Base-by-base conservation (phyloP, 1,140 invertebrate genomes). In the Dendroctonus valens region DNA sequence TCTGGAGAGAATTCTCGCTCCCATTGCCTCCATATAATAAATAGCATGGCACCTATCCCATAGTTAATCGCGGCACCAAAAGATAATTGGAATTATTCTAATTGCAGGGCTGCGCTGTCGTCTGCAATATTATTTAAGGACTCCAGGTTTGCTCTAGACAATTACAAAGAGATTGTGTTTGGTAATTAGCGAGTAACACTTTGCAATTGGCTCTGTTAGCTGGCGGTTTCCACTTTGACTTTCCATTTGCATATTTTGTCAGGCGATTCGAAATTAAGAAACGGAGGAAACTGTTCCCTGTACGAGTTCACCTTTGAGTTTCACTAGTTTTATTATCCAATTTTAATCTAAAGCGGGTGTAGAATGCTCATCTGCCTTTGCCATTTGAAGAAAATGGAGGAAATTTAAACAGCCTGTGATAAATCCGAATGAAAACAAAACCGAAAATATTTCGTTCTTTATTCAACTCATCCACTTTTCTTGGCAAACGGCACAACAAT, bases 51-150 rank as follows among this genome's bases (percentile, higher is more conserved):
- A 58, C 62, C 53, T 65, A 65, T 65, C 54, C 53, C 41, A 51
- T 41, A 65, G 62, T 58, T 57, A 65, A 65, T 65, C 62, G 49
- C 42, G 51, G 52, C 41, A 65, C 26, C 26, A 26, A 26, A 55
- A 57, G 53, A 65, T 65, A 65, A 65, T 65, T 65, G 53, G 62
- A 65, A 65, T 65, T 65, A 65, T 65, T 65, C 62, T 65, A 65
- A 65, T 65, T 65, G 62, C 62, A 42, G 52, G 53, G 40, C 41
- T 57, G 37, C 62, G 26, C 53, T 65, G 62, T 65, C 62, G 62
- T 65, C 62, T 65, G 44, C 54, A 65, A 65, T 65, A 65, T 65
- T 65, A 65, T 65, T 65, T 65, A 65, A 58, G 42, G 54, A 57
- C 62, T 57, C 51, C 8, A 37, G 53, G 50, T 55, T 50, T 65